These are phyloP conservation scores for Hydrolagus affinis DNA, from an alignment of 2,113 vertebrate genomes.

Conservation along the genomic window DNA sequence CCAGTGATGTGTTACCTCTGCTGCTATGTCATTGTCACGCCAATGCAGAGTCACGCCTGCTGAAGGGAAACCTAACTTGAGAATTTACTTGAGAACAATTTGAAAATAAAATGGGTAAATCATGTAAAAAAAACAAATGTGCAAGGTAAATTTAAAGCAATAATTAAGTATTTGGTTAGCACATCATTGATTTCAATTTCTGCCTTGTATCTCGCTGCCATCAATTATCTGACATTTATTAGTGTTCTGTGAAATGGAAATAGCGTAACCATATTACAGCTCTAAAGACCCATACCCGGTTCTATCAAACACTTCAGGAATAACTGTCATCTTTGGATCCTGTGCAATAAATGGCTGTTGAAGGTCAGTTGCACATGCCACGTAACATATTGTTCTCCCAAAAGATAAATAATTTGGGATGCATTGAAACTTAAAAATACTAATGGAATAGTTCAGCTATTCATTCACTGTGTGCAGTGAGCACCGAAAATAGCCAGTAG, in stretches of 20 bases:
- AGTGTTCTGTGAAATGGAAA: neutral
- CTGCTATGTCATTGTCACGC: neutral
- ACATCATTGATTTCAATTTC: neutral
- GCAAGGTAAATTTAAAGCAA: neutral
- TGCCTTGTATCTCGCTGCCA: neutral
- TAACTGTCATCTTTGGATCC: neutral
- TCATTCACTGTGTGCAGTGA: conserved; percentile 32
- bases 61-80: too few species aligned
- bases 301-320: neutral
- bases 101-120: too few species aligned
- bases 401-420: conserved; percentile 26
- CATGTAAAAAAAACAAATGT: neutral
- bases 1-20: neutral
- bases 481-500: conserved; percentile 34
- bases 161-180: neutral
- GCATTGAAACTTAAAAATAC: conserved; percentile 30
- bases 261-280: neutral
- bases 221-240: neutral
- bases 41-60: neutral
- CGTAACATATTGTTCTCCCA: neutral
- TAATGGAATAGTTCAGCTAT: conserved; percentile 25
- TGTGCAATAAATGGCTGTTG: neutral
- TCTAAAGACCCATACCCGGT: neutral
- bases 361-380: neutral
- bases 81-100: too few species aligned